Percentiles rank a stretch among this genome's conserved stretches.
phyloP scores from a whole-genome alignment of 2,113 vertebrate genomes.

The Poicephalus meyeri region DNA sequence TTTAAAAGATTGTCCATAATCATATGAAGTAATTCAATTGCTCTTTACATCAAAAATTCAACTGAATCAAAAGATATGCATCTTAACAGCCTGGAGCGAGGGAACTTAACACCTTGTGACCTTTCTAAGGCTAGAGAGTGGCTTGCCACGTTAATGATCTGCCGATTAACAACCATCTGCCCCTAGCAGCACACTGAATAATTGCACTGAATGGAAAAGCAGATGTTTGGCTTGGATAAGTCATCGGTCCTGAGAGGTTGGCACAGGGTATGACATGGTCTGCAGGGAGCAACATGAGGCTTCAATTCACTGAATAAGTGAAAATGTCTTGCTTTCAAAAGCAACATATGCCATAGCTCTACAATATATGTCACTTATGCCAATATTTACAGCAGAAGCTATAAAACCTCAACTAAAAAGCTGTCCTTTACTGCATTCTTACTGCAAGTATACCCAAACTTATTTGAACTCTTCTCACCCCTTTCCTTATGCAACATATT shows the following conservation, averaged over 20 bases:
- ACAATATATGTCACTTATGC: not conserved
- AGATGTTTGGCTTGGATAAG: constrained; percentile 45
- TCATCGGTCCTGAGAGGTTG: constrained; percentile 34
- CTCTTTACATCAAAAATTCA: not conserved
- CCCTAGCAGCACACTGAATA: constrained; percentile 9
- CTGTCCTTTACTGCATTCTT: not conserved
- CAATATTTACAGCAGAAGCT: not conserved
- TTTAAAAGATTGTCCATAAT: not conserved
- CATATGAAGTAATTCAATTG: not conserved
- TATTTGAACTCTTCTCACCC: not conserved
- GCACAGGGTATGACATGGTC: constrained; percentile 17
- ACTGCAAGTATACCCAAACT: not conserved
- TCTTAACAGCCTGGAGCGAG: not conserved
- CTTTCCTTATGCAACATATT: not conserved
- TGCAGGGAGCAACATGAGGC: constrained; percentile 36
- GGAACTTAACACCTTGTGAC: constrained; percentile 59
- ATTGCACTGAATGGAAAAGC: constrained; percentile 50
- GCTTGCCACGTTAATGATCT: constrained; percentile 48
- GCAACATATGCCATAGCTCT: constrained; percentile 35
- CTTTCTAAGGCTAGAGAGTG: constrained; percentile 19
- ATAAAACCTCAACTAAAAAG: not conserved
- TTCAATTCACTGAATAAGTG: constrained; percentile 22
- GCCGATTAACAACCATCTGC: constrained; percentile 62
- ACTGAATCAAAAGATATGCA: not conserved
- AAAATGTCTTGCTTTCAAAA: constrained; percentile 39